These are phyloP conservation scores for Atrina japonica DNA, from an alignment of 2,888 invertebrate genomes.

Conservation along the genomic window DNA sequence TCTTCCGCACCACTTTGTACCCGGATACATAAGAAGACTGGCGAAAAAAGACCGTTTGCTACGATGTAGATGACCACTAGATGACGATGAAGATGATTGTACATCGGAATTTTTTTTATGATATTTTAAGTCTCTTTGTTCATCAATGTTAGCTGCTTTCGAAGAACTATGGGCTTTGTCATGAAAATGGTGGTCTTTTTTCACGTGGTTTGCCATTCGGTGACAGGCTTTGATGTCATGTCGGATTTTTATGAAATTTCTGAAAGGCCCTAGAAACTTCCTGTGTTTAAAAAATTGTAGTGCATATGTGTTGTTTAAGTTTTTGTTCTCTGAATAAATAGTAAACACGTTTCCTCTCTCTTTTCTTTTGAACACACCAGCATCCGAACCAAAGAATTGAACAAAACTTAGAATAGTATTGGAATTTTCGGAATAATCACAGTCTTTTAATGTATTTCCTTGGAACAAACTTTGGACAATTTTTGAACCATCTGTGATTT, in stretches of 20 bases:
- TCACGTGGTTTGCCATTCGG: slow-evolving; percentile 7
- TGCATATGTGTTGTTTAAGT: background rate
- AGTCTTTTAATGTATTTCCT: slow-evolving; percentile 62
- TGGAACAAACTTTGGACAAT: slow-evolving; percentile 64
- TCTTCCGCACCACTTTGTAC: slow-evolving; percentile 96
- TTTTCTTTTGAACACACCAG: background rate
- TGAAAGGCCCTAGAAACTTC: slow-evolving; percentile 24
- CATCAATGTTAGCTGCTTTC: background rate
- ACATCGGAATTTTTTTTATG: slow-evolving; percentile 27
- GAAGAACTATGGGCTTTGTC: too few relatives aligned
- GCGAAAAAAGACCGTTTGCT: slow-evolving; percentile 48
- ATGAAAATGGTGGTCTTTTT: slow-evolving; percentile 12
- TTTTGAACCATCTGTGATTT: slow-evolving; percentile 61
- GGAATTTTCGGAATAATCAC: slow-evolving; percentile 56
- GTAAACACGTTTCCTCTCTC: slow-evolving; percentile 24
- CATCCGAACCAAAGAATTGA: slow-evolving; percentile 19
- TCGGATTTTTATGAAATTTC: slow-evolving; percentile 29
- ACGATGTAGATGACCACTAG: slow-evolving; percentile 13
- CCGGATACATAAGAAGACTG: slow-evolving; percentile 88
- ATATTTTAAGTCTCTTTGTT: slow-evolving; percentile 30
- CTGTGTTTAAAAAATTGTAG: slow-evolving; percentile 18
- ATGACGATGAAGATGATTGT: background rate
- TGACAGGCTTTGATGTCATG: slow-evolving; percentile 23
- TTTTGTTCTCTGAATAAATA: slow-evolving; percentile 8
- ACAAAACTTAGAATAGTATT: slow-evolving; percentile 57